Evolutionary conservation across 2,113 vertebrate genomes (phyloP).

Genomic region (Vireo altiloquus): DNA sequence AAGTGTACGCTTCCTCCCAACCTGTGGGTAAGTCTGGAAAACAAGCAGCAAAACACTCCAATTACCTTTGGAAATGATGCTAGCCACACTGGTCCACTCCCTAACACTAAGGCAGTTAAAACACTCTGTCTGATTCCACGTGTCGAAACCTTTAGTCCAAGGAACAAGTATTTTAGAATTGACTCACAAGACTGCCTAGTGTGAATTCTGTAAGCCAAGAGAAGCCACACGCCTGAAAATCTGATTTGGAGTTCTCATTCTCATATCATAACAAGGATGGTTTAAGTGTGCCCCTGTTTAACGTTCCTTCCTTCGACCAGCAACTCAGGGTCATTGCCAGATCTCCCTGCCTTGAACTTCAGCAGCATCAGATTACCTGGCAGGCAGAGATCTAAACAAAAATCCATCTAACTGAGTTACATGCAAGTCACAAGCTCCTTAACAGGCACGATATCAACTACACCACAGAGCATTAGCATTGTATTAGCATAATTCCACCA

Average conservation of each 20-base stretch:
- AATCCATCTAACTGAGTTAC: background rate
- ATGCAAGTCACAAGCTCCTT: background rate
- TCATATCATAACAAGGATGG: background rate
- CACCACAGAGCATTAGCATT: background rate
- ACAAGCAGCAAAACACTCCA: slow-evolving; percentile 38
- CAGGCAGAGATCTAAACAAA: background rate
- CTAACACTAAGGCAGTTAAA: background rate
- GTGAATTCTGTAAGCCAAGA: background rate
- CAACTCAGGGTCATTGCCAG: accelerated
- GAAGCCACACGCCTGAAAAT: background rate
- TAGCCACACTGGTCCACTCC: background rate
- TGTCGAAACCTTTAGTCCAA: background rate
- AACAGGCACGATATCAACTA: background rate
- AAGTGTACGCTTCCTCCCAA: slow-evolving; percentile 97
- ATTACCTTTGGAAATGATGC: background rate
- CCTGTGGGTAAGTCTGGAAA: slow-evolving; percentile 92
- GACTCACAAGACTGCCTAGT: background rate
- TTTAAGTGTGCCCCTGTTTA: background rate
- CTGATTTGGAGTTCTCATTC: background rate
- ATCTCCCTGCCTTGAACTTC: background rate
- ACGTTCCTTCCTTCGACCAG: background rate
- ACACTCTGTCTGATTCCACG: background rate
- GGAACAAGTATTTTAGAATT: background rate
- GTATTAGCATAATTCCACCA: slow-evolving; percentile 14
- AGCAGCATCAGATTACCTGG: background rate